Evolutionary conservation across 2,888 invertebrate genomes (phyloP).

Genomic region (Frankliniella intonsa): DNA sequence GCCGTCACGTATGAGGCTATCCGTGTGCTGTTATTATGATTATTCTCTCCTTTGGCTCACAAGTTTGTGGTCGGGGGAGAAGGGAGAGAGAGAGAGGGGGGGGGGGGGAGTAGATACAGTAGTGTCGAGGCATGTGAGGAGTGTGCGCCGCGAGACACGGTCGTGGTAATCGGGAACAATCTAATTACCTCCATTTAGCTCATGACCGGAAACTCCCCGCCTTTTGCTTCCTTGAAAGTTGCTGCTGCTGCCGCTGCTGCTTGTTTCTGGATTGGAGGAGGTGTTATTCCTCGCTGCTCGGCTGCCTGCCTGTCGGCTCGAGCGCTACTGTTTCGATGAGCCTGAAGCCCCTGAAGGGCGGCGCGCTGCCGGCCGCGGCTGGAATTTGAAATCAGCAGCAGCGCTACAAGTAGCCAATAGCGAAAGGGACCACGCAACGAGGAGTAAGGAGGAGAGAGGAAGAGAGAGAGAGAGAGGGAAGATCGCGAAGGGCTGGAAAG

Average conservation of each 20-base stretch:
- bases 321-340: too few relatives aligned
- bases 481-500: background rate
- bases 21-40: background rate
- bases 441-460: background rate
- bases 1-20: slow-evolving; percentile 4
- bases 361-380: too few relatives aligned
- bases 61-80: slow-evolving; percentile 5
- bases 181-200: slow-evolving; percentile 24
- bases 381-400: too few relatives aligned
- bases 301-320: too few relatives aligned
- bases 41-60: background rate
- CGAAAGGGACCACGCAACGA: too few relatives aligned
- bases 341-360: too few relatives aligned
- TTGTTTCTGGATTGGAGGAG: too few relatives aligned
- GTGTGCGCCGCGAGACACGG: background rate
- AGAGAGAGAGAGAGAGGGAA: slow-evolving; percentile 5
- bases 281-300: too few relatives aligned
- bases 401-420: too few relatives aligned
- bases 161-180: background rate
- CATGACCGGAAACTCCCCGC: slow-evolving; percentile 22
- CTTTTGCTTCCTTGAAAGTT: background rate
- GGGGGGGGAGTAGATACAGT: background rate
- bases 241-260: background rate
- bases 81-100: too few relatives aligned
- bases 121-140: background rate